Evolutionary conservation across 2,113 vertebrate species (phyloP).

Genomic region (Acrocephalus arundinaceus): DNA sequence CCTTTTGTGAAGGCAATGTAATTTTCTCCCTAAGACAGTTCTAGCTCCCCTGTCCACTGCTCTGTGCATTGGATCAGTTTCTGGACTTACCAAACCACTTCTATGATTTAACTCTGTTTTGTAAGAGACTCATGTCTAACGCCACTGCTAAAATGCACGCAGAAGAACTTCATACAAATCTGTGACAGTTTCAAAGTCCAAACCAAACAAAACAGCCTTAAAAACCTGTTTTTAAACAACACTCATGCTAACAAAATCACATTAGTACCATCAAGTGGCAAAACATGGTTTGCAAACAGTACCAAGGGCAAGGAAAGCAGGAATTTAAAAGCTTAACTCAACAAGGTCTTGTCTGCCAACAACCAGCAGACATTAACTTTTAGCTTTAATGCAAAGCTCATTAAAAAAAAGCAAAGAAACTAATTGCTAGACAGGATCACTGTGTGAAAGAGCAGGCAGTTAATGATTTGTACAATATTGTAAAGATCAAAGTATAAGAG

Average conservation of each 20-base stretch:
- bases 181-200: neutral
- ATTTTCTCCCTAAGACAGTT: neutral
- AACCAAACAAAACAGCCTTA: neutral
- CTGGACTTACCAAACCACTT: neutral
- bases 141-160: neutral
- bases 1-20: neutral
- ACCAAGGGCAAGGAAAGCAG: neutral
- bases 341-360: neutral
- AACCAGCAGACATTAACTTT: neutral
- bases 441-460: neutral
- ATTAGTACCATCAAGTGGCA: slow-evolving; percentile 36
- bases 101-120: neutral
- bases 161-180: neutral
- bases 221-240: neutral
- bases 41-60: neutral
- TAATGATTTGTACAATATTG: neutral
- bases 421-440: neutral
- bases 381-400: neutral
- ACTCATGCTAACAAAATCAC: neutral
- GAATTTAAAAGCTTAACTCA: neutral
- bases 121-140: neutral
- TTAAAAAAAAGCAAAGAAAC: neutral
- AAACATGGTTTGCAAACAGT: neutral
- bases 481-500: neutral
- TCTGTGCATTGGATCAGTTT: neutral